Evolutionary conservation across 2,113 vertebrate genomes (phyloP), one percentile per base, ranked within the genome.

Genomic region (Nyctereutes procyonoides): DNA sequence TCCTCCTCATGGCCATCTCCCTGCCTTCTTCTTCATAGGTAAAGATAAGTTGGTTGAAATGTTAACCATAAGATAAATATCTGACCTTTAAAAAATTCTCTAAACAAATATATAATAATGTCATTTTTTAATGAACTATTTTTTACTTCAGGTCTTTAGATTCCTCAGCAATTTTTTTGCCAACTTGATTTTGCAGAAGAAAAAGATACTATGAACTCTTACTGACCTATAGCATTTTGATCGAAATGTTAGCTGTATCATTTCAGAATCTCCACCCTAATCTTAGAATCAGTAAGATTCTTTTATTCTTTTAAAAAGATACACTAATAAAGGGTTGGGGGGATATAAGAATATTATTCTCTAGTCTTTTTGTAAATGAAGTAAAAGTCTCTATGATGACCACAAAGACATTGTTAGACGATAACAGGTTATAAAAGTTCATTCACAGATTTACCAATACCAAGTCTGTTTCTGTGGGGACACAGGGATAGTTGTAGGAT

Each of bases 371-470:
- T 26, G 35, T 51, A 87, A 97, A 90, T 74, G 8, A 88, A 86
- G 20, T 69, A 82, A 86, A 71, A 93, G 17, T 65, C 69, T 95
- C 74, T 83, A 28, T 63, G 62, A 92, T 80, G 89, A 76, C 55
- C 87, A 89, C 11, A 81, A 77, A 91, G 32, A 63, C 74, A 93
- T 79, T 48, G 63, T 89, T 79, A 83, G 55, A 93, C 15, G 38
- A 67, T 79, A 88, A 74, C 35, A 93, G 77, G 88, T 90, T 96
- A 90, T 89, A 91, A 79, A 87, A 77, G n/a, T 86, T 93, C 93
- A 88, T 97, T 92, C 60, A 67, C 79, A 95, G 86, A 79, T 62
- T 80, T 90, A 71, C 48, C 73, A 92, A 94, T 53, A 60, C 63
- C 43, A 6, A 60, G 92, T 84, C 82, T 88, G 77, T 93, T 95